These are phyloP conservation scores for Torymus tubicola DNA, from an alignment of 2,888 invertebrate genomes.

Conservation along the genomic window DNA sequence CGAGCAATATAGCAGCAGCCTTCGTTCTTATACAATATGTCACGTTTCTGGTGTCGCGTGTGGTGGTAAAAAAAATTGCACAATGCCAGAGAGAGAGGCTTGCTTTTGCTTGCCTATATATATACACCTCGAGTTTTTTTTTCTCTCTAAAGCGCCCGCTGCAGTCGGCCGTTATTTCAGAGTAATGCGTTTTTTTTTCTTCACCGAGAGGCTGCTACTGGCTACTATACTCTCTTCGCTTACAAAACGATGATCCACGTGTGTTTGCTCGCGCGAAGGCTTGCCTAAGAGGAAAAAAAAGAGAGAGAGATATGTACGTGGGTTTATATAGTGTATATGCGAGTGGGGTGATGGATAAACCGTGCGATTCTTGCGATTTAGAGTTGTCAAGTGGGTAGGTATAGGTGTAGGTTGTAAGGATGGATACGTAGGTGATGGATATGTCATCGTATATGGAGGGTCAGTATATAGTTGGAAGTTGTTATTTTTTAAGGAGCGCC, in stretches of 20 bases:
- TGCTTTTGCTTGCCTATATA: too few relatives aligned
- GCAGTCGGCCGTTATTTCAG: slow-evolving; percentile 10
- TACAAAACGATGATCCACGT: slow-evolving; percentile 3
- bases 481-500: too few relatives aligned
- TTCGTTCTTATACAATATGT: slow-evolving; percentile 27
- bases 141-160: background rate
- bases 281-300: background rate
- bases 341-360: too few relatives aligned
- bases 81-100: background rate
- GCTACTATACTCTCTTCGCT: background rate
- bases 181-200: slow-evolving; percentile 10
- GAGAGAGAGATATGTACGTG: too few relatives aligned
- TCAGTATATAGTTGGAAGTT: too few relatives aligned
- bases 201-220: background rate
- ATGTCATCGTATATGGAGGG: too few relatives aligned
- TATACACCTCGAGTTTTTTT: too few relatives aligned
- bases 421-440: too few relatives aligned
- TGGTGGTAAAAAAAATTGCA: slow-evolving; percentile 21
- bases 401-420: too few relatives aligned
- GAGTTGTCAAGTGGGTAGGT: too few relatives aligned
- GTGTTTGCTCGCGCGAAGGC: background rate
- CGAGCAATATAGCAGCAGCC: background rate
- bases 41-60: slow-evolving; percentile 7
- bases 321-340: too few relatives aligned
- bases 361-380: too few relatives aligned